Evolutionary conservation across 2,113 vertebrate species (phyloP).

Genomic region (Pungitius pungitius): DNA sequence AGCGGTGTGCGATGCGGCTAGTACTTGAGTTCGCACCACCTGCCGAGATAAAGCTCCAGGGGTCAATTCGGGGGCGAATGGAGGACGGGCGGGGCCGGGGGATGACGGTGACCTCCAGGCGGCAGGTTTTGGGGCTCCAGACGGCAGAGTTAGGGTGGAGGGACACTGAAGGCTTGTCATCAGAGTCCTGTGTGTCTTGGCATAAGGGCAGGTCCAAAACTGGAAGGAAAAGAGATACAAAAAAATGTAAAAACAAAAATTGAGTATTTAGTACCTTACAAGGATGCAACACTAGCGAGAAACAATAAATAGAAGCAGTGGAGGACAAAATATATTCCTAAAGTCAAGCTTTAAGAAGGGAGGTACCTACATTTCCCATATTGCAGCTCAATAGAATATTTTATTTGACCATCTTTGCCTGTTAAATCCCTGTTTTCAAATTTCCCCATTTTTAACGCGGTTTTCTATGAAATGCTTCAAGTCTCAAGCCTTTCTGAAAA

Average conservation of each 20-base stretch:
- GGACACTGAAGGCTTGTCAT: conserved; percentile 61
- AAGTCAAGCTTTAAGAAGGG: not conserved
- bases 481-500: not conserved
- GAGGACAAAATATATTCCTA: not conserved
- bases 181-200: conserved; percentile 76
- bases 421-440: not conserved
- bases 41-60: conserved; percentile 89
- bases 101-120: conserved; percentile 83
- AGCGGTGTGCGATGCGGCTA: conserved; percentile 55
- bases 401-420: not conserved
- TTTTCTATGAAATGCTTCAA: not conserved
- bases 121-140: conserved; percentile 83
- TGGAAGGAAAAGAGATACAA: conserved; percentile 37
- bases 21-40: conserved; percentile 61
- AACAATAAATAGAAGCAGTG: not conserved
- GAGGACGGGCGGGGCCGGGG: conserved; percentile 87
- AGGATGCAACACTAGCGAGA: not conserved
- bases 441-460: not conserved
- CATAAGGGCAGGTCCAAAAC: conserved; percentile 75
- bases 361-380: not conserved
- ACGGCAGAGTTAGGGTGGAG: conserved; percentile 79
- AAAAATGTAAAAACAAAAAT: not conserved
- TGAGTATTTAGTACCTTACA: not conserved
- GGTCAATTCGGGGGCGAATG: conserved; percentile 87
- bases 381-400: not conserved